Evolutionary conservation across 2,797 vertebrate species (phyloP).

Genomic region (Catamblyrhynchus diadema): DNA sequence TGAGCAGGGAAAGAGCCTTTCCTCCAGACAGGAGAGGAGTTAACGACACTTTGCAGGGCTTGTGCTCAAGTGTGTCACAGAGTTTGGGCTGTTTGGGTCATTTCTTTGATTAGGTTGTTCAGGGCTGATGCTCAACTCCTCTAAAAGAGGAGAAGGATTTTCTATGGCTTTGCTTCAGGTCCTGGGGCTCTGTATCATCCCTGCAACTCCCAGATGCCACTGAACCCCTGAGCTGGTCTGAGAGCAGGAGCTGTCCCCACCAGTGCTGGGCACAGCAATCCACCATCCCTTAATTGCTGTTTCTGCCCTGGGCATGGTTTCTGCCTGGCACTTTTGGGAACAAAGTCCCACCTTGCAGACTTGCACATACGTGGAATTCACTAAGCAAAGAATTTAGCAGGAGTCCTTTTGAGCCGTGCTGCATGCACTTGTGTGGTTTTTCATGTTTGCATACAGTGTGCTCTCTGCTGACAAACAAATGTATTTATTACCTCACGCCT

Average conservation of each 20-base stretch:
- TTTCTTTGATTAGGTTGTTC: neutral
- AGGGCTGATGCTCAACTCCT: neutral
- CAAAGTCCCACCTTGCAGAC: neutral
- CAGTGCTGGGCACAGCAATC: neutral
- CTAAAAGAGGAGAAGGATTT: neutral
- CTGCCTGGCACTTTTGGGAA: neutral
- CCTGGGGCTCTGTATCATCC: neutral
- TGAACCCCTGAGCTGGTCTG: neutral
- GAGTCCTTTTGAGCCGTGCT: neutral
- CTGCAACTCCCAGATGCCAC: neutral
- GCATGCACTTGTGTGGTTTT: neutral
- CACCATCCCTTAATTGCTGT: fast-evolving
- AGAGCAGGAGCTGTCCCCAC: neutral
- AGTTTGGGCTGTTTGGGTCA: neutral
- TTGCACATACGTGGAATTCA: neutral
- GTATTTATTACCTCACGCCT: neutral
- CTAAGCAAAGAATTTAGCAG: neutral
- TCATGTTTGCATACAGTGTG: neutral
- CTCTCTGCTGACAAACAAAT: neutral
- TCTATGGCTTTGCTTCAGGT: neutral
- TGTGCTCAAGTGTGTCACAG: fast-evolving
- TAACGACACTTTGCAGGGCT: neutral
- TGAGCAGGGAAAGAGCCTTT: neutral
- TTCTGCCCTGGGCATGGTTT: neutral
- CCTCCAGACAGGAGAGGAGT: neutral